Evolutionary conservation across 2,113 vertebrate species (phyloP), one percentile per base, ranked within the genome.

Genomic region (Gnathonemus longibarbis): DNA sequence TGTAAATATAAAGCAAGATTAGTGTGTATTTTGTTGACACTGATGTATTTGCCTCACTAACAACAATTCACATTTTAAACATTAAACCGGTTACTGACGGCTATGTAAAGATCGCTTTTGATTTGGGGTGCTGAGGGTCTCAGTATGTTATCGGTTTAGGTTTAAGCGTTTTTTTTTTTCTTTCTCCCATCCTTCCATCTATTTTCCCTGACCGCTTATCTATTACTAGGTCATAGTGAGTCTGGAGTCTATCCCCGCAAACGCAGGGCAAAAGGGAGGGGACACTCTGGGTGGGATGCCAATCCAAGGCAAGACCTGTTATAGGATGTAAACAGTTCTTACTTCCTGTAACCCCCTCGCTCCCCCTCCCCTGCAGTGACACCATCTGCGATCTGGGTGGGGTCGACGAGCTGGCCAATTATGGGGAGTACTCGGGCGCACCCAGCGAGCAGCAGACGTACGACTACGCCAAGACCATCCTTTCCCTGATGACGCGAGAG

Each of bases 401-500:
- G 2, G 98, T 99, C 66, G 91, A 97, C 0, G 98, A 99, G 89
- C 95, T 99, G 93, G 98, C 98, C 0, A 99, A 99, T 92, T 99
- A 99, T 0, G 98, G 98, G 27, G 98, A 99, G 58, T 99, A 99
- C 93, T 99, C 98, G 0, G 98, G 98, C 10, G 98, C 98, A 0
- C 98, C 98, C 0, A 99, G 98, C 0, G 98, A 99, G 89, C 98
- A 99, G 86, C 98, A 99, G 95, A 99, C 98, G 3, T 99, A 99
- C 0, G 98, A 99, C 95, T 99, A 99, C 0, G 98, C 98, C 46
- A 99, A 99, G 95, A 99, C 98, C 9, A 99, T 99, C 93, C 97
- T 99, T 27, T 99, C 98, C 11, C 97, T 99, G 92, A 99, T 99
- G 98, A 99, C 98, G 0, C 95, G 97, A 2, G 97, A 99, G 94